phyloP scores from a whole-genome alignment of 2,888 invertebrate species.

The Drosophila kambysellisi region DNA sequence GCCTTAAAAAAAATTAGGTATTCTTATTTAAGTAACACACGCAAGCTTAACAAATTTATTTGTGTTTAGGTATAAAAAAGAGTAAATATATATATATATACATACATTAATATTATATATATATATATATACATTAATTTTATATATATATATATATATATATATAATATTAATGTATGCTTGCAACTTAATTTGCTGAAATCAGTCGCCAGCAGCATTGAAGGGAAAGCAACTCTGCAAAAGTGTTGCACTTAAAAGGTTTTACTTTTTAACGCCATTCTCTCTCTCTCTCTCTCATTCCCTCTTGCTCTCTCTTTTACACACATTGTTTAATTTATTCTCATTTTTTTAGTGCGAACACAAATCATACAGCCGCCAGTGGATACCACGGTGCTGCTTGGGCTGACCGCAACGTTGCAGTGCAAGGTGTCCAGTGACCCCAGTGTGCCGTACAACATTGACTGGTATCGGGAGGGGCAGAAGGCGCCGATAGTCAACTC shows the following conservation, averaged over 20 bases:
- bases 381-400: constrained; percentile 95
- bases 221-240: background rate
- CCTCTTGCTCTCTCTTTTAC: background rate
- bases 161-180: background rate
- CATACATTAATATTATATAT: no score
- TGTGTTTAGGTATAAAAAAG: background rate
- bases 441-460: constrained; percentile 93
- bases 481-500: constrained; percentile 88
- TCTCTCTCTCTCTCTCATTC: background rate
- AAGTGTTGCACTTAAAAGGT: constrained; percentile 53
- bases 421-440: constrained; percentile 98
- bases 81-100: no score
- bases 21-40: no score
- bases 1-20: no score
- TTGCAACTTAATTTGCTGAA: constrained; percentile 61
- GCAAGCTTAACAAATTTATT: background rate
- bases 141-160: background rate
- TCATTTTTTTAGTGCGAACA: constrained; percentile 89
- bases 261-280: constrained; percentile 40
- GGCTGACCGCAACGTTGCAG: constrained; percentile 96
- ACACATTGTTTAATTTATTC: background rate
- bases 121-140: background rate
- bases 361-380: constrained; percentile 97
- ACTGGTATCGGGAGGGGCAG: constrained; percentile 95
- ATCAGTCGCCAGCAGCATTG: constrained; percentile 10